Percentiles rank a stretch among this genome's conserved stretches.
These are phyloP conservation scores for Amia ocellicauda DNA, from an alignment of 2,113 vertebrate species.

Conservation along the genomic window DNA sequence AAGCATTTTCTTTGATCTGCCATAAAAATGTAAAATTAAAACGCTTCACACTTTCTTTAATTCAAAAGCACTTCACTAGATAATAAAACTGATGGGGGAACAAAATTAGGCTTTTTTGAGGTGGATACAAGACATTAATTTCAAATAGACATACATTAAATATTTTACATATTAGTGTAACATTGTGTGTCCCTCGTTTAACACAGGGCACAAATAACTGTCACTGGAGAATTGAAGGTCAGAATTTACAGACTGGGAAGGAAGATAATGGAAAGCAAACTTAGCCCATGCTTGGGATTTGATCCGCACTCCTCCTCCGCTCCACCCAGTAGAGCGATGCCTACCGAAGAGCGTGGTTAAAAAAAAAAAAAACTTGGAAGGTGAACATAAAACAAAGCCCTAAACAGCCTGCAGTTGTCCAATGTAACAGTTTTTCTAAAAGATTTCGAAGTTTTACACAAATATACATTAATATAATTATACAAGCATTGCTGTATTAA, in stretches of 20 bases:
- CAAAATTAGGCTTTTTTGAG: no score
- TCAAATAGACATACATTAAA: neutral
- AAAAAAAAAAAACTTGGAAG: neutral
- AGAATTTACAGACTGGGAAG: slow-evolving; percentile 3
- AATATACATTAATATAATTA: slow-evolving; percentile 6
- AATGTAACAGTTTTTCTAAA: no score
- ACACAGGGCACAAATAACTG: neutral
- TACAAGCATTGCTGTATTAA: slow-evolving; percentile 7
- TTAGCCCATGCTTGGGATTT: no score
- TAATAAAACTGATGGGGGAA: no score
- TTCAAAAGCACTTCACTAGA: no score
- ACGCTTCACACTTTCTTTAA: no score
- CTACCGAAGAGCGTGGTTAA: neutral
- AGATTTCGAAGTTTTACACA: neutral
- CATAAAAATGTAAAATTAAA: no score
- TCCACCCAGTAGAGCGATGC: neutral
- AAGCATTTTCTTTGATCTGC: no score
- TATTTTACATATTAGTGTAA: neutral
- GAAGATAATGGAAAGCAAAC: neutral
- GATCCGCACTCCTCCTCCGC: neutral
- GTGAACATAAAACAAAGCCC: no score
- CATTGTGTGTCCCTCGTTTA: neutral
- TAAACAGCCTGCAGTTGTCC: no score
- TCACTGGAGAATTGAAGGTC: no score
- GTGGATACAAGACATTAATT: neutral